phyloP scores from a whole-genome alignment of 1,140 invertebrate species.

The Lethrus apterus region DNA sequence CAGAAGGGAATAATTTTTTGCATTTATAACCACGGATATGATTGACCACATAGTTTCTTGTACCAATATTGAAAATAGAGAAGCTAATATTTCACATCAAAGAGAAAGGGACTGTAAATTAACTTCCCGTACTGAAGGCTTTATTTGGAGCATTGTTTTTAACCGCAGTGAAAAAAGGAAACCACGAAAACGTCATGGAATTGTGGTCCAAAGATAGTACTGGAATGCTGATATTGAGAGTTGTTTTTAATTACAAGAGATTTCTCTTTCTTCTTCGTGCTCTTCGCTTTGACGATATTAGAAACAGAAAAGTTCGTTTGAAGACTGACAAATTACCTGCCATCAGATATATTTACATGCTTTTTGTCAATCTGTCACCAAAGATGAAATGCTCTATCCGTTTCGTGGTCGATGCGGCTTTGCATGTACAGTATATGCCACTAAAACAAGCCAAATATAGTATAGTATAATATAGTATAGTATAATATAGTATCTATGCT shows the following conservation, averaged over 20 bases:
- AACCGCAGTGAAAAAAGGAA: slow-evolving; percentile 27
- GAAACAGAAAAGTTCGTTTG: background rate
- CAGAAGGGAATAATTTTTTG: background rate
- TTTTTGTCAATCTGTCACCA: background rate
- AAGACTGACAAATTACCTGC: background rate
- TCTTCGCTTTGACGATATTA: slow-evolving; percentile 33
- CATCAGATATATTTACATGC: background rate
- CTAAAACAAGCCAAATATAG: background rate
- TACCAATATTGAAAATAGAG: background rate
- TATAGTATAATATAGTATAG: too few species aligned
- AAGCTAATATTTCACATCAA: slow-evolving; percentile 19
- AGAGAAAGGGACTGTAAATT: slow-evolving; percentile 29
- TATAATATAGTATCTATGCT: too few species aligned
- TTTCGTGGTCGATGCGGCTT: background rate
- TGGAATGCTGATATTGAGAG: slow-evolving; percentile 28
- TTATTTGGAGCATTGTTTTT: slow-evolving; percentile 33
- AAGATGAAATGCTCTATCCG: background rate
- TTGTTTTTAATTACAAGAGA: slow-evolving; percentile 26
- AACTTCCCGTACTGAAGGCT: slow-evolving; percentile 29
- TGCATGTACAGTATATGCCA: slow-evolving; percentile 1
- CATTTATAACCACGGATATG: background rate
- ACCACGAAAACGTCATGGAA: slow-evolving; percentile 29
- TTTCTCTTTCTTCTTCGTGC: slow-evolving; percentile 31
- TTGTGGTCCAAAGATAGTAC: slow-evolving; percentile 34
- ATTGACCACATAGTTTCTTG: background rate